Percentiles rank a stretch among this genome's conserved stretches.
Evolutionary conservation across 1,140 invertebrate genomes (phyloP).

Genomic region (Pseudobourletiella spinata): DNA sequence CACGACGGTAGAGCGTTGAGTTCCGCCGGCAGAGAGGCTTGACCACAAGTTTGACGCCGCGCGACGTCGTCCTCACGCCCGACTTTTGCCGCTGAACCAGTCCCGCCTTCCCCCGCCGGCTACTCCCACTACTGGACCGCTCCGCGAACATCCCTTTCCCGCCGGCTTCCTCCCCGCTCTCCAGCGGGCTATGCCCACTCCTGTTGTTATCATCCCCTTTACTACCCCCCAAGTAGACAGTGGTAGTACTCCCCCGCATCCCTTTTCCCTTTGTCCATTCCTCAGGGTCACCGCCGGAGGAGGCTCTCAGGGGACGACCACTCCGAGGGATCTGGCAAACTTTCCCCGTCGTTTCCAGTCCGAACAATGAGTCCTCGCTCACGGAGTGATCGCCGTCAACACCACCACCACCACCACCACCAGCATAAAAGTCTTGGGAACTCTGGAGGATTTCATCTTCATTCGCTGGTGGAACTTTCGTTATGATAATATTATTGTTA

Average conservation of each 20-base stretch:
- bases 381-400: no score
- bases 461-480: slow-evolving; percentile 6
- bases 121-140: background rate
- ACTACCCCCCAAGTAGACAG: no score
- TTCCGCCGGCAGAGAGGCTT: slow-evolving; percentile 23
- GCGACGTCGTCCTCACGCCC: slow-evolving; percentile 3
- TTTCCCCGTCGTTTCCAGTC: background rate
- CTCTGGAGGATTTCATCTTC: background rate
- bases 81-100: slow-evolving; percentile 6
- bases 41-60: slow-evolving; percentile 23
- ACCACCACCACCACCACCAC: no score
- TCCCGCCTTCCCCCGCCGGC: background rate
- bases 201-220: background rate
- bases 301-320: no score
- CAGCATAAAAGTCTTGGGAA: no score
- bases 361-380: no score
- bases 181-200: background rate
- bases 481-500: slow-evolving; percentile 21
- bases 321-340: no score
- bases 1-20: slow-evolving; percentile 24
- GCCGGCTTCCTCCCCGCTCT: no score
- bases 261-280: no score
- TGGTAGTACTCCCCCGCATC: no score
- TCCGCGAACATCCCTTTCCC: no score
- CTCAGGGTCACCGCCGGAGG: no score